phyloP scores from a whole-genome alignment of 1,140 invertebrate genomes.

The Zaprionus kolodkinae region DNA sequence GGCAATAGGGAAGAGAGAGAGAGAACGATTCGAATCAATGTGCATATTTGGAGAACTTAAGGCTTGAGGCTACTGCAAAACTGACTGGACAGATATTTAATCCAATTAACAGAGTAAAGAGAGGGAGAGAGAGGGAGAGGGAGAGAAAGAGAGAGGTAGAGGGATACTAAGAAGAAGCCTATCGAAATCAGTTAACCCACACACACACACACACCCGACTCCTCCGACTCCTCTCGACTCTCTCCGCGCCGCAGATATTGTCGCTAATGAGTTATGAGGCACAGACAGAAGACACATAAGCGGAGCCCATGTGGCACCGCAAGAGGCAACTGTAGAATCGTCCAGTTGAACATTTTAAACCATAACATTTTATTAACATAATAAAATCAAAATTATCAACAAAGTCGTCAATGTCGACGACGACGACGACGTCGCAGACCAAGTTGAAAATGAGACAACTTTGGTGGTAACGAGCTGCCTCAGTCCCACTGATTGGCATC shows the following conservation, averaged over 20 bases:
- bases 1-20: not conserved
- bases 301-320: conserved; percentile 38
- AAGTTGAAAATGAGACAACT: conserved; percentile 74
- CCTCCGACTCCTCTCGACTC: conserved; percentile 7
- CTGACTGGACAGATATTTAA: conserved; percentile 72
- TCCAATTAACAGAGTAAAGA: conserved; percentile 70
- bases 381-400: conserved; percentile 84
- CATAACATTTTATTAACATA: conserved; percentile 84
- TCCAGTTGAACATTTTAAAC: conserved; percentile 79
- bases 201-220: no score
- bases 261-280: conserved; percentile 83
- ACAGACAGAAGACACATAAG: conserved; percentile 67
- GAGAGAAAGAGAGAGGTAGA: not conserved
- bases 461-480: conserved; percentile 62
- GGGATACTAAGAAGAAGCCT: conserved; percentile 57
- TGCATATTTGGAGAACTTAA: conserved; percentile 61
- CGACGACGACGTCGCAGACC: conserved; percentile 49
- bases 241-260: conserved; percentile 68
- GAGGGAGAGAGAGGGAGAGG: not conserved
- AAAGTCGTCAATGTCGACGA: conserved; percentile 82
- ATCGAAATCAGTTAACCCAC: conserved; percentile 81
- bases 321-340: conserved; percentile 10
- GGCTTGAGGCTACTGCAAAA: conserved; percentile 61
- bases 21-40: conserved; percentile 68
- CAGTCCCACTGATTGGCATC: conserved; percentile 64